phyloP scores from a whole-genome alignment of 1,140 invertebrate genomes.

The Formica selysi region DNA sequence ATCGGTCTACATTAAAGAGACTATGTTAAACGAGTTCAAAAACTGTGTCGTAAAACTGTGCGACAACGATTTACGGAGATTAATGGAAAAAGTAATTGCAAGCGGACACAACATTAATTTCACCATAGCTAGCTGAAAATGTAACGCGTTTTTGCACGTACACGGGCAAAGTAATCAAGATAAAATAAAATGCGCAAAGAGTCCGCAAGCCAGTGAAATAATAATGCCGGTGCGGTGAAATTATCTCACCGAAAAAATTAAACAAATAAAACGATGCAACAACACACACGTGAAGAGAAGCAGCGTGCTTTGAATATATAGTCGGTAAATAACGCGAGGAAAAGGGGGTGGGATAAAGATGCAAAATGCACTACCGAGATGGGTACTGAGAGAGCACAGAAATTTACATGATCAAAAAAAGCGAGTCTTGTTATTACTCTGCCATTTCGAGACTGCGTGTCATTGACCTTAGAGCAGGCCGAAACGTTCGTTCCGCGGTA shows the following conservation, averaged over 20 bases:
- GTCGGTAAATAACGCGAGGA: constrained; percentile 26
- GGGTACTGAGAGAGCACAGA: constrained; percentile 7
- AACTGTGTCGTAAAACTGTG: neutral
- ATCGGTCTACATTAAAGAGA: neutral
- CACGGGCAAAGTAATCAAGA: neutral
- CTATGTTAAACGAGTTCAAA: neutral
- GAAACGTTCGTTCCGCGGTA: constrained; percentile 20
- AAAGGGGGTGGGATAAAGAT: constrained; percentile 24
- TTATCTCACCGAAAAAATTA: constrained; percentile 21
- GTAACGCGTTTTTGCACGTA: neutral
- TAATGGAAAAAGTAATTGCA: constrained; percentile 12
- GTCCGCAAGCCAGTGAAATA: neutral
- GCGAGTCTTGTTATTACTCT: constrained; percentile 40
- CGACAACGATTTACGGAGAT: neutral
- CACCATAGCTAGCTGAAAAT: neutral
- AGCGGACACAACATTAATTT: neutral
- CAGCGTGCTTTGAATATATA: neutral
- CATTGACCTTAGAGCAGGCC: constrained; percentile 53
- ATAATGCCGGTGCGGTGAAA: neutral
- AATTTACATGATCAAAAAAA: constrained; percentile 49
- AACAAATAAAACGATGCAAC: constrained; percentile 21
- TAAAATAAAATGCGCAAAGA: constrained; percentile 5
- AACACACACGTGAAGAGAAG: neutral
- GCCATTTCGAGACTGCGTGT: constrained; percentile 39
- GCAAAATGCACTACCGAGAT: neutral